These are phyloP conservation scores for Syrrhaptes paradoxus DNA, from an alignment of 2,113 vertebrate genomes.

Conservation along the genomic window DNA sequence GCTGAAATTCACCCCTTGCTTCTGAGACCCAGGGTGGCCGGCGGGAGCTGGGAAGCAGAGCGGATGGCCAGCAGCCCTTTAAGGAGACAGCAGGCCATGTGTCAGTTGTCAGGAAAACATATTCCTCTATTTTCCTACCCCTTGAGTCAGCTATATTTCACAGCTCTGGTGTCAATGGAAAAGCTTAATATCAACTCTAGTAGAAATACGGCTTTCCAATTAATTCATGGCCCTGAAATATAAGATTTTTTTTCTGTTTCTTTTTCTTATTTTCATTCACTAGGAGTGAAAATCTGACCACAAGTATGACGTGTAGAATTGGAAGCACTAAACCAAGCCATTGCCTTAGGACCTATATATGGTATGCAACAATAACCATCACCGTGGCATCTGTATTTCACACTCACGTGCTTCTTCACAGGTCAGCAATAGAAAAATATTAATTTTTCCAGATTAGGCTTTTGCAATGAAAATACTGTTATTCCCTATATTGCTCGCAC, in stretches of 20 bases:
- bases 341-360: background rate
- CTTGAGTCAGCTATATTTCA: constrained; percentile 66
- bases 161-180: background rate
- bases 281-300: background rate
- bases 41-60: background rate
- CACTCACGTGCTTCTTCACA: background rate
- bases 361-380: background rate
- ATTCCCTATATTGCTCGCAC: background rate
- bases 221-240: constrained; percentile 29
- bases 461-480: background rate
- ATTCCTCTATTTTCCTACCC: constrained; percentile 41
- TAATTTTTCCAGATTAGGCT: background rate
- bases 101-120: constrained; percentile 62
- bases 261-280: background rate
- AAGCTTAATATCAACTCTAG: constrained; percentile 28
- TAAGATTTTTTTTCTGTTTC: background rate
- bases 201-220: constrained; percentile 37
- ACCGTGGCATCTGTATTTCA: background rate
- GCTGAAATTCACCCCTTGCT: background rate
- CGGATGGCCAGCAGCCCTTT: constrained; percentile 13
- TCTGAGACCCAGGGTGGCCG: background rate
- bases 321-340: background rate
- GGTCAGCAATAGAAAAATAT: background rate
- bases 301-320: background rate
- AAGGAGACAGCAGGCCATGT: constrained; percentile 41